Base-by-base conservation (phyloP, 2,113 vertebrate genomes). In the Trachemys scripta region DNA sequence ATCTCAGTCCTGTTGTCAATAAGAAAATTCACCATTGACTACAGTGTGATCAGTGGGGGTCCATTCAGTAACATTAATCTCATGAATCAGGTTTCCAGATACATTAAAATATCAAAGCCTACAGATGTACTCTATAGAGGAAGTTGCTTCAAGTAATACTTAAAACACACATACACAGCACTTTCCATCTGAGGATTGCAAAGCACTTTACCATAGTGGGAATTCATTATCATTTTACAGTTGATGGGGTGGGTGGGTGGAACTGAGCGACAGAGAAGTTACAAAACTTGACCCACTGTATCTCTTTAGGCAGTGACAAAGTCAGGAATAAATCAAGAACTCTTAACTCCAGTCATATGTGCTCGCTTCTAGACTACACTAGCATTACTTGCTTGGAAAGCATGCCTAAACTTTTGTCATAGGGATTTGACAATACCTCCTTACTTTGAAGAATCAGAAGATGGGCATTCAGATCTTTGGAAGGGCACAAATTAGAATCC, bases 231-330 rank as follows among this genome's bases (percentile, higher is more conserved):
- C 79, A 20, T 20, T 1, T 50, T 86, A 16, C 2, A 42, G 19
- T 56, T 85, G 12, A 50, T 10, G 14, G 10, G 42, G 20, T 53
- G 38, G 47, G 3, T 9, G 20, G 42, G 3, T 7, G 20, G 35
- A 47, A n/a, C 25, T 47, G 75, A 27, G 75, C 0, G 3, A 1
- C 2, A 3, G 3, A 35, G 78, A 88, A 11, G 10, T 50, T 84
- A 7, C 10, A 12, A 47, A 49, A 53, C 17, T n/a, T 90, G 87
- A n/a, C 1, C n/a, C 11, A 11, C n/a, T 0, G 0, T 49, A 1
- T 82, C 0, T 0, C 16, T 62, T 88, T 72, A 12, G 22, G 2
- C 82, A 11, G 20, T 89, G 69, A 3, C 49, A 38, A 1, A 69
- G 35, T 54, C 29, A 51, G 27, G 65, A 0, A 72, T 53, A 50